Percentiles rank a stretch among this genome's conserved stretches.
Evolutionary conservation across 2,888 invertebrate genomes (phyloP).

Genomic region (Drosophila tripunctata): DNA sequence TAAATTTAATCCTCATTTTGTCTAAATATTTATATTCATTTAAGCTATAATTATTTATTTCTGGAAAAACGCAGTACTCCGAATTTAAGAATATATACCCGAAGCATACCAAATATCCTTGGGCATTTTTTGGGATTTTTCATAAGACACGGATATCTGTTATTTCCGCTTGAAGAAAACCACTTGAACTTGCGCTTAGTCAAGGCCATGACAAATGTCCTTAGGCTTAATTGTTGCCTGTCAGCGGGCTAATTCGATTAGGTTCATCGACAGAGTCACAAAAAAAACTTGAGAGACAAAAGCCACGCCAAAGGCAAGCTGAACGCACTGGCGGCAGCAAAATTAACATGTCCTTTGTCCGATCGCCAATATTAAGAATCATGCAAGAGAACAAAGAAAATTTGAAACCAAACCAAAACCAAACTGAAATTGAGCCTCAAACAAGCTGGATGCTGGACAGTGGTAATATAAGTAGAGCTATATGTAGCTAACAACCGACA

Average conservation of each 20-base stretch:
- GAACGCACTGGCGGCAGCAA: conserved; percentile 12
- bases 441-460: too few relatives aligned
- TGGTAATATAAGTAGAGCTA: not conserved
- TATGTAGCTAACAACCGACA: conserved; percentile 12
- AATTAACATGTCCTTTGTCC: conserved; percentile 18
- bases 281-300: conserved; percentile 13
- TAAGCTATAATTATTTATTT: too few relatives aligned
- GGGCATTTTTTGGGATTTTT: conserved; percentile 4
- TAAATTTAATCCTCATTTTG: too few relatives aligned
- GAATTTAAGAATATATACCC: too few relatives aligned
- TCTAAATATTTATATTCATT: too few relatives aligned
- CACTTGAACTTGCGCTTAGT: not conserved
- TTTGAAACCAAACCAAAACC: not conserved
- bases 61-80: too few relatives aligned
- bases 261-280: conserved; percentile 14
- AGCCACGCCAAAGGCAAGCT: not conserved
- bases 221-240: conserved; percentile 36
- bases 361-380: conserved; percentile 1
- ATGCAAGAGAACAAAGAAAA: conserved; percentile 1
- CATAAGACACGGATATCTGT: not conserved
- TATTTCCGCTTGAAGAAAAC: conserved; percentile 9
- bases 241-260: conserved; percentile 58
- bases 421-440: conserved; percentile 3
- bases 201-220: not conserved
- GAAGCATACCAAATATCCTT: conserved; percentile 2